These are phyloP conservation scores for Aptenodytes forsteri DNA, from an alignment of 2,113 vertebrate genomes.

Conservation along the genomic window DNA sequence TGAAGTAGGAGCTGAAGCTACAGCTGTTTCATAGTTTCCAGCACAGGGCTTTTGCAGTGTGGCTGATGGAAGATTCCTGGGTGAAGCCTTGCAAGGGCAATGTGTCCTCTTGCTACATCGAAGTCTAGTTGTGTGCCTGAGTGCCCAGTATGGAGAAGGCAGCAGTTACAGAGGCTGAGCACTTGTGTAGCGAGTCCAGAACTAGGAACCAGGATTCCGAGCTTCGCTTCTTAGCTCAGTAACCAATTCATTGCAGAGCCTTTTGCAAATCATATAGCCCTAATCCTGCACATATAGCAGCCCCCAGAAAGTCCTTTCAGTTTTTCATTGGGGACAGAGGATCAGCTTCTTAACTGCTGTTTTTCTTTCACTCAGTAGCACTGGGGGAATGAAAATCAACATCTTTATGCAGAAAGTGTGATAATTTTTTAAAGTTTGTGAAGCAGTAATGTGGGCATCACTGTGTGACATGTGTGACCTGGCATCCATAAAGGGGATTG, in stretches of 20 bases:
- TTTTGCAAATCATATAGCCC: neutral
- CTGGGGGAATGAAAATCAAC: neutral
- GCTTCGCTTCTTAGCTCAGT: neutral
- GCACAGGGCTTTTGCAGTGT: neutral
- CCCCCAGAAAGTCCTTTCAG: neutral
- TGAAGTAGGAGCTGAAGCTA: neutral
- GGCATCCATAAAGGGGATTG: neutral
- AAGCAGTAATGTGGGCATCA: neutral
- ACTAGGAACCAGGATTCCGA: neutral
- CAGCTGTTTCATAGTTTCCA: neutral
- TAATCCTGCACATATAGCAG: neutral
- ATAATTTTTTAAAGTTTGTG: neutral
- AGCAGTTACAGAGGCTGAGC: neutral
- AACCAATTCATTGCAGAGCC: neutral
- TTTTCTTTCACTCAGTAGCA: neutral
- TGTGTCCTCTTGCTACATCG: neutral
- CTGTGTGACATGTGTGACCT: neutral
- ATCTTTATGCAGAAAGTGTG: neutral
- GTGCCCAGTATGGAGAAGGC: neutral
- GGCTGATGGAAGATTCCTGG: neutral
- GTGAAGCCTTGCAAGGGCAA: neutral
- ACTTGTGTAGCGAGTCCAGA: fast-evolving
- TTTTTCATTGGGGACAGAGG: neutral
- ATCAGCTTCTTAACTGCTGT: neutral
- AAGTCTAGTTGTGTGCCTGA: neutral